Evolutionary conservation across 2,888 invertebrate genomes (phyloP), one percentile per base, ranked within the genome.

Genomic region (Spatulosminthurus flaviceps): DNA sequence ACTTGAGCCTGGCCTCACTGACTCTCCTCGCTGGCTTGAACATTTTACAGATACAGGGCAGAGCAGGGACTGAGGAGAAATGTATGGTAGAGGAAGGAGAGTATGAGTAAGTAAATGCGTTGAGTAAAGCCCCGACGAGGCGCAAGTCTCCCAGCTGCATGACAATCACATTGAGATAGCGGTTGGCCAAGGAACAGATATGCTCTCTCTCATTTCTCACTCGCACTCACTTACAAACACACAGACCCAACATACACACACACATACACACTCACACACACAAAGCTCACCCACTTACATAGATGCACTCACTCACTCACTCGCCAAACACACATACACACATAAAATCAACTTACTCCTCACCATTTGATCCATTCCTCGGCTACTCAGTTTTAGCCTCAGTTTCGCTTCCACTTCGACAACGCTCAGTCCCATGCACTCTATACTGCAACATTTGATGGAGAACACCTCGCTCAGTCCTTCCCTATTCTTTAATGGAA

Each of bases 121-220:
- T 51, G 9, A n/a, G n/a, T 51, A 19, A 51, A 64, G 22, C 64
- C 2, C 1, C 64, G 64, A 64, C 24, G 70, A 70, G 42, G 70
- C 70, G 70, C 70, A 70, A 70, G 70, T 70, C 70, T 70, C 70
- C 13, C 41, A 41, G 70, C 70, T 70, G 70, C 70, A 70, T 19
- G 70, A 70, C 34, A 70, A 70, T 70, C 70, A 70, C 70, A 34
- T 70, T 70, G 21, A 41, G 70, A 70, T 70, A 70, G 70, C 70
- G 41, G 11, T 70, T 29, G 41, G 70, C 70, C 70, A 42, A 70
- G 70, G 70, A 70, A 22, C 41, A 70, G 70, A 70, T 70, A 70
- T 70, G 70, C 70, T 26, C 72, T 72, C 72, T 72, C 72, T 43
- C 51, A 24, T 72, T 72, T 28, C 64, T 64, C 64, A 64, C 64